A percentile compares a stretch with the other conserved stretches of the same genome.
Conservation (phyloP, 1,140 invertebrate genomes). For the Coenobita brevimanus region DNA sequence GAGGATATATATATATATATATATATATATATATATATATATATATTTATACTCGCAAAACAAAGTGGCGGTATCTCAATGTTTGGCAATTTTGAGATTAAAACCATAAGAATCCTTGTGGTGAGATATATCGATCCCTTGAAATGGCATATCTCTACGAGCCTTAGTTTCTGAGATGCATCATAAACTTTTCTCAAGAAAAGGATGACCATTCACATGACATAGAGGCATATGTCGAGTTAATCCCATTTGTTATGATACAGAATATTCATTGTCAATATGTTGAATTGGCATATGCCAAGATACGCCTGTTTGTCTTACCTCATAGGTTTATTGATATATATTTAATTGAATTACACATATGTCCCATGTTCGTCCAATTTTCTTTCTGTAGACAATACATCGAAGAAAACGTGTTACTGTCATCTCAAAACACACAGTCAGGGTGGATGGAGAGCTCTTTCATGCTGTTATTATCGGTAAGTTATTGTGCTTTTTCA, state of each 20-base stretch:
- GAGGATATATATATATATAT: too few species aligned
- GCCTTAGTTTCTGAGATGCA: slow-evolving; percentile 15
- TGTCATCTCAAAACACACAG: too few species aligned
- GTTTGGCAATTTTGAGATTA: slow-evolving; percentile 21
- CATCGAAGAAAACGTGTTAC: too few species aligned
- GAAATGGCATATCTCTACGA: neutral
- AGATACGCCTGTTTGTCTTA: slow-evolving; percentile 25
- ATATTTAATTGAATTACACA: too few species aligned
- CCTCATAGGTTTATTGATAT: too few species aligned
- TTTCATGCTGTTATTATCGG: too few species aligned
- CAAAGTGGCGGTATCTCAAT: neutral
- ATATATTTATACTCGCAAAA: neutral
- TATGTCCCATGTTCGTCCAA: too few species aligned
- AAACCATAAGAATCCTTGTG: slow-evolving; percentile 13
- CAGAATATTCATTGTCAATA: slow-evolving; percentile 7
- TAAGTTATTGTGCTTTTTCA: too few species aligned
- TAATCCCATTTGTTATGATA: slow-evolving; percentile 23
- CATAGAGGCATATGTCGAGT: neutral
- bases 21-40: too few species aligned
- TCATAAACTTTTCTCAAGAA: neutral
- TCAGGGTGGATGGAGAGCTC: too few species aligned
- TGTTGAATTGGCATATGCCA: neutral
- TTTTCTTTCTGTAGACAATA: too few species aligned
- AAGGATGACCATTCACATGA: neutral
- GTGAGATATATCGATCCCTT: slow-evolving; percentile 13